Evolutionary conservation across 2,888 invertebrate species (phyloP).

Genomic region (Limnephilus rhombicus): DNA sequence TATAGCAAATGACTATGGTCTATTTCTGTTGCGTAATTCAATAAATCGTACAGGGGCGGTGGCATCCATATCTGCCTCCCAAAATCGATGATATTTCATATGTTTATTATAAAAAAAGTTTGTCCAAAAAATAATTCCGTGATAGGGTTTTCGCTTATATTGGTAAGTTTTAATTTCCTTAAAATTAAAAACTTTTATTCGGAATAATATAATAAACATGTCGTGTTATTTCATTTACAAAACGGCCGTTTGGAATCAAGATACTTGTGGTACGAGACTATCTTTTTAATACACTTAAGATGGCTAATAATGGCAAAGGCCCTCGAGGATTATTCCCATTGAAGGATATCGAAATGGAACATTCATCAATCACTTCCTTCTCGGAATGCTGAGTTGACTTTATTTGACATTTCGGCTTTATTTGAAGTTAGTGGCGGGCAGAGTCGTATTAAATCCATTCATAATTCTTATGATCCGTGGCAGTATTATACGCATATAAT

Average conservation of each 20-base stretch:
- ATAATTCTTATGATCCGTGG: not conserved
- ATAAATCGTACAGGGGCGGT: no score
- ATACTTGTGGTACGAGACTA: not conserved
- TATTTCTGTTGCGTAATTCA: no score
- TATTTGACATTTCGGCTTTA: not conserved
- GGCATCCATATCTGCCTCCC: no score
- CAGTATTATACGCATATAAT: not conserved
- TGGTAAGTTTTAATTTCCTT: no score
- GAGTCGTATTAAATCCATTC: not conserved
- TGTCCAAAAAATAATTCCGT: no score
- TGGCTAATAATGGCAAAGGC: not conserved
- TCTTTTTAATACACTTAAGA: not conserved
- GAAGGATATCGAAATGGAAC: not conserved
- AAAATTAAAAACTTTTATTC: no score
- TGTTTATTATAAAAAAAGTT: no score
- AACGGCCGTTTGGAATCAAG: not conserved
- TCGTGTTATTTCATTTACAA: not conserved
- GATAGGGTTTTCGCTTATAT: no score
- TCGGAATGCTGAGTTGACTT: not conserved
- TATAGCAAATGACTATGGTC: no score
- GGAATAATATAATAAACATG: no score
- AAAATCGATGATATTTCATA: no score
- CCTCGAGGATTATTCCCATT: not conserved
- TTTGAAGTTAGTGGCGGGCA: not conserved
- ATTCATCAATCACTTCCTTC: not conserved